Evolutionary conservation across 2,797 vertebrate species (phyloP), one percentile per base, ranked within the genome.

Genomic region (Botia kubotai): DNA sequence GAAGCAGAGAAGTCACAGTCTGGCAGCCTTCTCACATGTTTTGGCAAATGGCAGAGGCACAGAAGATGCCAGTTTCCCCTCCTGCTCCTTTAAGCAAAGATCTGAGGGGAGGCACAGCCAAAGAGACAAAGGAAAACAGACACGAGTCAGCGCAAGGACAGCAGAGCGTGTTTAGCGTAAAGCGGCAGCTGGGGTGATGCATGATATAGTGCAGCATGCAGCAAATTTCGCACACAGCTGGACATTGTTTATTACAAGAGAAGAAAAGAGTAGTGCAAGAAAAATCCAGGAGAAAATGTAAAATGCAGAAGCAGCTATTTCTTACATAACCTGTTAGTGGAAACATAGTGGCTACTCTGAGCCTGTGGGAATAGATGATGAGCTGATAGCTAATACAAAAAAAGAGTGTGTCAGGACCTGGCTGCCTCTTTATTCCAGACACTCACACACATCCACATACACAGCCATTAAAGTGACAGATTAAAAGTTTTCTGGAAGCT

Each of bases 391-490:
- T 92, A 91, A 87, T 91, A 91, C 91, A 93, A 89, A 89, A 90
- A 89, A 74, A 84, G 88, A 89, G 75, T 77, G 85, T 90, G 90
- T 90, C 87, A 90, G 86, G 81, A 79, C 79, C 79, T 52, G 29
- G 88, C 87, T 73, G 90, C 87, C 87, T 91, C 88, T 90, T 83
- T 85, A 85, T 86, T 72, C 43, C 66, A 70, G 19, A 52, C 57
- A 74, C 23, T 10, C 66, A 57, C 29, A 55, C 50, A 36, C 57
- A 74, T 19, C 8, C 66, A 63, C 29, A 55, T 39, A 19, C 19
- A 88, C 89, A 92, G 90, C 92, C 88, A 94, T 93, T 94, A 95
- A 91, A 89, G 89, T 93, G 93, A 94, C 92, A 94, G 92, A 94
- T 94, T 92, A 93, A 90, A 93, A 91, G 91, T 92, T 92, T 93